A percentile compares a stretch with the other conserved stretches of the same genome.
Conservation (phyloP, 1,140 invertebrate genomes). For the Drosophila teissieri region DNA sequence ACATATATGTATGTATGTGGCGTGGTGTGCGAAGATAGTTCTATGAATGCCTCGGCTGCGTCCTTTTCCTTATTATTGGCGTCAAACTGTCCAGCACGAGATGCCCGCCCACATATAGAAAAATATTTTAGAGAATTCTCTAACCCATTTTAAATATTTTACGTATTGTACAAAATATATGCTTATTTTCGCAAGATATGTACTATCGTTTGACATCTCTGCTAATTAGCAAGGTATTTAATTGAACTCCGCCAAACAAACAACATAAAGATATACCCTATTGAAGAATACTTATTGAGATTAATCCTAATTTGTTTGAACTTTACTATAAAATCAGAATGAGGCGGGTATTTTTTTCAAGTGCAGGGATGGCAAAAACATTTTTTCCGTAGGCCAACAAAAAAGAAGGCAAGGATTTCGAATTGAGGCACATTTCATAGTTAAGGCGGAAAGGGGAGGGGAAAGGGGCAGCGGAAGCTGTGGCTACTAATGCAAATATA, state of each 20-base stretch:
- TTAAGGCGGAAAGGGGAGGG: conserved; percentile 33
- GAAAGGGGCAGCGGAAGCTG: conserved; percentile 55
- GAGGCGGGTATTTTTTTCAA: background rate
- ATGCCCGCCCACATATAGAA: background rate
- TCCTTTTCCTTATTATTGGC: conserved; percentile 71
- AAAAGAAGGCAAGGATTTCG: conserved; percentile 4
- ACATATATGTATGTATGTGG: background rate
- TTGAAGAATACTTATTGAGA: too few relatives aligned
- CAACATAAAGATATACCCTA: too few relatives aligned
- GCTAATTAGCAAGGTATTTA: background rate
- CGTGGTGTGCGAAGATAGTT: conserved; percentile 21
- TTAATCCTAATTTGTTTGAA: background rate
- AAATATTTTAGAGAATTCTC: background rate
- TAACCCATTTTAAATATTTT: background rate
- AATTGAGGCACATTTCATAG: conserved; percentile 35
- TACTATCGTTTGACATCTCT: too few relatives aligned
- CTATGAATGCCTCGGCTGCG: conserved; percentile 38
- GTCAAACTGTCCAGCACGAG: conserved; percentile 46
- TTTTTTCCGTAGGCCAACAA: background rate
- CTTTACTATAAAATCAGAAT: too few relatives aligned
- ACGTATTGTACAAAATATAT: too few relatives aligned
- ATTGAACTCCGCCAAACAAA: background rate
- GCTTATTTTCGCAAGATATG: too few relatives aligned
- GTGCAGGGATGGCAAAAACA: conserved; percentile 5
- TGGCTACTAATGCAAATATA: conserved; percentile 82